A percentile compares a stretch with the other conserved stretches of the same genome.
These are phyloP conservation scores for Stigmatopora argus DNA, from an alignment of 2,113 vertebrate species.

Conservation along the genomic window DNA sequence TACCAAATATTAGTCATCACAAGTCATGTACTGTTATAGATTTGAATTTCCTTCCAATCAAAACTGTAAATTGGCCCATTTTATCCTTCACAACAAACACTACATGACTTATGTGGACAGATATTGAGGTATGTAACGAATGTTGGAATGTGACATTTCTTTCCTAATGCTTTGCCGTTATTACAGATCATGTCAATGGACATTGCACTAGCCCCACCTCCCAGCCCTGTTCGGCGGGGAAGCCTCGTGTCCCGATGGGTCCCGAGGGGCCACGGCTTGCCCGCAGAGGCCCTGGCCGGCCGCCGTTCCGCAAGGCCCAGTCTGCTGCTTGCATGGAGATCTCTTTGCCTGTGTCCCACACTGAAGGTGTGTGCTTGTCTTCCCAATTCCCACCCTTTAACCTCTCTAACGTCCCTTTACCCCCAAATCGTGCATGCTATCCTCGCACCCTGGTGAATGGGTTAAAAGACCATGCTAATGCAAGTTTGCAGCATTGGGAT, in stretches of 20 bases:
- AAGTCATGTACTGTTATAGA: constrained; percentile 10
- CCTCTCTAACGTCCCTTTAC: constrained; percentile 33
- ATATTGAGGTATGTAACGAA: constrained; percentile 31
- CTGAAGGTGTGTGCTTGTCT: constrained; percentile 87
- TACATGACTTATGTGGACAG: constrained; percentile 37
- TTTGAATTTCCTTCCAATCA: neutral
- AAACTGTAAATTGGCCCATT: neutral
- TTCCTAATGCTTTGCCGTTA: constrained; percentile 72
- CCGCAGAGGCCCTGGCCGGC: constrained; percentile 87
- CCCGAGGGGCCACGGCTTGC: constrained; percentile 85
- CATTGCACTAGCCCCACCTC: constrained; percentile 94
- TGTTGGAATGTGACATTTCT: constrained; percentile 32
- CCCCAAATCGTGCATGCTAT: constrained; percentile 51
- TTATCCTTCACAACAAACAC: neutral
- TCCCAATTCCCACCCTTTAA: constrained; percentile 38
- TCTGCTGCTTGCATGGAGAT: constrained; percentile 99
- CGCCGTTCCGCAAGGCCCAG: constrained; percentile 97
- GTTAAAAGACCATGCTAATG: constrained; percentile 53
- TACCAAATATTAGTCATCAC: constrained; percentile 39
- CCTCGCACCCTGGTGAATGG: constrained; percentile 41
- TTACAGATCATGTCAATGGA: constrained; percentile 96
- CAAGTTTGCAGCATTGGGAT: constrained; percentile 32
- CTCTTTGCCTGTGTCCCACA: constrained; percentile 90
- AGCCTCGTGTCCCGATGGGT: constrained; percentile 80
- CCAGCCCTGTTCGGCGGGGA: constrained; percentile 85